Base-by-base conservation (phyloP, 2,797 vertebrate species). In the Danio tinwini region DNA sequence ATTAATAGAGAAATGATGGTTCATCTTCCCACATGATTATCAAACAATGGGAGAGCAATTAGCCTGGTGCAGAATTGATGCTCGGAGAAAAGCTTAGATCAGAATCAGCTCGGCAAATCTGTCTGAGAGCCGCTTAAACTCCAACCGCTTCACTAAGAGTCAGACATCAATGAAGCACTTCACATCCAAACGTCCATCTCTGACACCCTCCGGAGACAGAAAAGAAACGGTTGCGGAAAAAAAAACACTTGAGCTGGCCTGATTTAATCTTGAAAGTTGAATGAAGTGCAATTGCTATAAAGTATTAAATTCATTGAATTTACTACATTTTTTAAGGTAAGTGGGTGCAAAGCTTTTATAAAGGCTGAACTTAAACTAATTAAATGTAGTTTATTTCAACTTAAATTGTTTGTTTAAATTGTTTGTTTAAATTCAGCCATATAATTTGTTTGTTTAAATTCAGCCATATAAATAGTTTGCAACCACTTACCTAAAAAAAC, bases 221-320 rank as follows among this genome's bases (percentile, higher is more conserved):
- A 29, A 29, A 1, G 29, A 65, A 59, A 61, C 37, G 13, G 16
- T 45, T 64, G 19, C 37, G 75, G 37, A 52, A 67, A 52, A n/a
- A n/a, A n/a, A 29, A 29, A 29, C 29, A 29, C 29, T 14, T 61
- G 40, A 19, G 16, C 50, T 21, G 29, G 19, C 7, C 72, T 29
- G 42, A 78, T 64, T 68, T 55, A 29, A 68, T 81, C 10, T 40
- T 7, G 37, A 49, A 72, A 7, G 61, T 59, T 64, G 62, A 59
- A 37, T 40, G 69, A 56, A 82, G 80, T 29, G 50, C 14, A 56
- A 58, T 76, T 80, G 44, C 55, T 80, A 82, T 56, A 55, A 61
- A 56, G 61, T 29, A 29, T 29, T 29, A 29, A 29, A 29, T 29
- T 29, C 3, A 29, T 29, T 29, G 29, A 29, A 29, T 29, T 1